phyloP scores from a whole-genome alignment of 1,140 invertebrate genomes.

The Brachionus asplanchnoidis region DNA sequence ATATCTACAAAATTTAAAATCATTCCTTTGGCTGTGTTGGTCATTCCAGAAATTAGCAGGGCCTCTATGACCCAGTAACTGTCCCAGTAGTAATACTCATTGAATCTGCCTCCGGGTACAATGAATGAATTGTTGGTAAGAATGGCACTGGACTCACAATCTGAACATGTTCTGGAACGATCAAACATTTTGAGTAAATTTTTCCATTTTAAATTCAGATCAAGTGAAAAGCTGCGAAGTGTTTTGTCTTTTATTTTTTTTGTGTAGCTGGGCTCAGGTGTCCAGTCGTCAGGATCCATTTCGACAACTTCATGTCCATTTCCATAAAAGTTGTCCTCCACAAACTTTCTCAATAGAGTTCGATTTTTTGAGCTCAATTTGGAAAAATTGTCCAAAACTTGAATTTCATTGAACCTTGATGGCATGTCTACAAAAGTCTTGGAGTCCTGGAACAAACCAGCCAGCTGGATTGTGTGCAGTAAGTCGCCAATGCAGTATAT shows the following conservation, averaged over 20 bases:
- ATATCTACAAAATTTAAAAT: conserved; percentile 47
- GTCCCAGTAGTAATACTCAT: conserved; percentile 86
- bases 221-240: background rate
- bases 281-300: conserved; percentile 11
- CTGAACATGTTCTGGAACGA: background rate
- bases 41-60: conserved; percentile 75
- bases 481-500: conserved; percentile 28
- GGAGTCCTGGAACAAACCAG: conserved; percentile 13
- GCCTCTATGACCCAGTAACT: conserved; percentile 87
- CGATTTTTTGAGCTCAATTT: background rate
- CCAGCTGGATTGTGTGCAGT: conserved; percentile 25
- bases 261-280: background rate
- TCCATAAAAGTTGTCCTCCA: conserved; percentile 13
- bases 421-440: conserved; percentile 40
- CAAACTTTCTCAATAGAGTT: background rate
- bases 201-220: conserved; percentile 34
- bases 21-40: conserved; percentile 72
- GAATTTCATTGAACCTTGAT: background rate
- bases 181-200: conserved; percentile 22
- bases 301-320: background rate
- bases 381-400: background rate
- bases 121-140: conserved; percentile 57
- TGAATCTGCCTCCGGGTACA: conserved; percentile 82
- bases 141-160: conserved; percentile 4
- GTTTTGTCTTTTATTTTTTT: background rate